These are phyloP conservation scores for Uropetala carovei DNA, from an alignment of 2,888 invertebrate genomes.

Conservation along the genomic window DNA sequence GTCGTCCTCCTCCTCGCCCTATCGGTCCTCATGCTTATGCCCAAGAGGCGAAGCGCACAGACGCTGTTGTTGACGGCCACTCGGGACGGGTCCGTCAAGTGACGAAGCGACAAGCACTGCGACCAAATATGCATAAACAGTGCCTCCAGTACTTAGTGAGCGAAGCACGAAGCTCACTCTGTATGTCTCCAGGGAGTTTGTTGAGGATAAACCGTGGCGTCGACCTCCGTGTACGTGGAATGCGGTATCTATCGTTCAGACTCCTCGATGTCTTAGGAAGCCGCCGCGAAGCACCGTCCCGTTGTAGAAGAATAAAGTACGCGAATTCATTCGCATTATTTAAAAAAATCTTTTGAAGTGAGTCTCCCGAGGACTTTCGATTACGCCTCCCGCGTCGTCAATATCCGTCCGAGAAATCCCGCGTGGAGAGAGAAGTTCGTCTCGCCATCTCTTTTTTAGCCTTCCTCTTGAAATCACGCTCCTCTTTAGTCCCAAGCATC, in stretches of 20 bases:
- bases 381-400: no score
- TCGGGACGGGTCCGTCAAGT: not conserved
- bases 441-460: no score
- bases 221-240: not conserved
- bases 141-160: not conserved
- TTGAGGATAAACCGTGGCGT: not conserved
- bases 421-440: no score
- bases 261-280: not conserved
- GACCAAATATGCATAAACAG: not conserved
- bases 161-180: not conserved
- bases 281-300: not conserved
- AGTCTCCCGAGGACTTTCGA: no score
- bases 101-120: not conserved
- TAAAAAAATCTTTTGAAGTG: no score
- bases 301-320: no score
- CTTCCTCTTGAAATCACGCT: no score
- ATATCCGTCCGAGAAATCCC: no score
- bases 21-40: constrained; percentile 34
- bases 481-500: no score
- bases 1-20: not conserved
- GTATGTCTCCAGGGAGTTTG: not conserved
- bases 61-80: not conserved
- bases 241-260: not conserved
- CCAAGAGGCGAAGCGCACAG: not conserved
- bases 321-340: no score